A percentile compares a stretch with the other conserved stretches of the same genome.
These are phyloP conservation scores for Dreissena polymorpha DNA, from an alignment of 1,140 invertebrate species.

Conservation along the genomic window DNA sequence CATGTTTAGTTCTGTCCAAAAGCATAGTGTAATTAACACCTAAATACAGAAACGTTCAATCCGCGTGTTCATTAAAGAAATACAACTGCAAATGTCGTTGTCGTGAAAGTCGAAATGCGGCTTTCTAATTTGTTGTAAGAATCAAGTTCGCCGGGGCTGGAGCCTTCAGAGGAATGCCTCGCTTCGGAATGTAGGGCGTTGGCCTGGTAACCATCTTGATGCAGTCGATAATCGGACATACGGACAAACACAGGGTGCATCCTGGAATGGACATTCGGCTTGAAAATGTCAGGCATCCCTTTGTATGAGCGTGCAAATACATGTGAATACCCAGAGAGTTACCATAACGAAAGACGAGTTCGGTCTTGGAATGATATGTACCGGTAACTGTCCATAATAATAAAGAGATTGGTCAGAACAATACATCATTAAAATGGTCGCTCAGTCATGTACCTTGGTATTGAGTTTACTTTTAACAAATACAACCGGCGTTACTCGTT, in stretches of 20 bases:
- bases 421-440: too few species aligned
- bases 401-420: too few species aligned
- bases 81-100: neutral
- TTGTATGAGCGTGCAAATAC: too few species aligned
- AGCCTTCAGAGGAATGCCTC: slow-evolving; percentile 73
- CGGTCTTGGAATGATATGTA: too few species aligned
- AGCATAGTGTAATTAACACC: neutral
- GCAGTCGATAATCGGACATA: slow-evolving; percentile 99
- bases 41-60: neutral
- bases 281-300: too few species aligned
- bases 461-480: too few species aligned
- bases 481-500: too few species aligned
- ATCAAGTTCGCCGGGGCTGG: slow-evolving; percentile 43
- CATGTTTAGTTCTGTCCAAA: neutral
- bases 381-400: too few species aligned
- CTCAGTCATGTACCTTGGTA: too few species aligned
- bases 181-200: slow-evolving; percentile 78
- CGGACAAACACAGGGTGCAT: slow-evolving; percentile 95
- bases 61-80: neutral
- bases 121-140: slow-evolving; percentile 43
- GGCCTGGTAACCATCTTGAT: slow-evolving; percentile 87
- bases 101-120: neutral
- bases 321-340: too few species aligned
- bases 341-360: too few species aligned
- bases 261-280: slow-evolving; percentile 66